Percentiles rank a stretch among this genome's conserved stretches.
phyloP scores from a whole-genome alignment of 1,140 invertebrate genomes.

The Galendromus occidentalis region DNA sequence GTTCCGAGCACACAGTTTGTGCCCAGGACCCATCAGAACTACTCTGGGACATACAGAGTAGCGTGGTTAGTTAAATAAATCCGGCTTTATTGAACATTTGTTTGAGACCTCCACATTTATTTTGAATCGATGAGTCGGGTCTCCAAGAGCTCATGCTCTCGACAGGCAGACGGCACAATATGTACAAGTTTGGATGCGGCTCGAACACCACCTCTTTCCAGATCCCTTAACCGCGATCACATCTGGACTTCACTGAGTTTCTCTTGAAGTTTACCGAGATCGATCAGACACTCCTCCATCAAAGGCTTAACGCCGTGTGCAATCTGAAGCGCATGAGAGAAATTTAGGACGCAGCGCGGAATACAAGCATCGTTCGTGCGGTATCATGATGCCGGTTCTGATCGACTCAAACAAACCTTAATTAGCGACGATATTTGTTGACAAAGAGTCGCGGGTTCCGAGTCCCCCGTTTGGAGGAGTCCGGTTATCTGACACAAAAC shows the following conservation, averaged over 20 bases:
- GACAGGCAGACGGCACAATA: too few species aligned
- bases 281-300: background rate
- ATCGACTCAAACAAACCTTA: background rate
- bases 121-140: too few species aligned
- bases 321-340: background rate
- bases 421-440: background rate
- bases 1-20: too few species aligned
- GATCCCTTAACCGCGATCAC: too few species aligned
- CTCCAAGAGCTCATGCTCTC: too few species aligned
- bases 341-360: background rate
- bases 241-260: background rate
- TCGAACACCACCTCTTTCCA: too few species aligned
- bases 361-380: background rate
- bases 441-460: background rate
- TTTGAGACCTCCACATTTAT: too few species aligned
- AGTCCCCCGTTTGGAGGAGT: slow-evolving; percentile 5
- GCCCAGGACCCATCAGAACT: too few species aligned
- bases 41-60: too few species aligned
- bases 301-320: background rate
- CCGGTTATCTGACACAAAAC: background rate
- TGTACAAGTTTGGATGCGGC: too few species aligned
- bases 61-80: too few species aligned
- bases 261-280: slow-evolving; percentile 1
- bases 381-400: background rate
- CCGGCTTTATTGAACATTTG: too few species aligned